These are phyloP conservation scores for Upupa epops DNA, from an alignment of 2,113 vertebrate species.

Conservation along the genomic window DNA sequence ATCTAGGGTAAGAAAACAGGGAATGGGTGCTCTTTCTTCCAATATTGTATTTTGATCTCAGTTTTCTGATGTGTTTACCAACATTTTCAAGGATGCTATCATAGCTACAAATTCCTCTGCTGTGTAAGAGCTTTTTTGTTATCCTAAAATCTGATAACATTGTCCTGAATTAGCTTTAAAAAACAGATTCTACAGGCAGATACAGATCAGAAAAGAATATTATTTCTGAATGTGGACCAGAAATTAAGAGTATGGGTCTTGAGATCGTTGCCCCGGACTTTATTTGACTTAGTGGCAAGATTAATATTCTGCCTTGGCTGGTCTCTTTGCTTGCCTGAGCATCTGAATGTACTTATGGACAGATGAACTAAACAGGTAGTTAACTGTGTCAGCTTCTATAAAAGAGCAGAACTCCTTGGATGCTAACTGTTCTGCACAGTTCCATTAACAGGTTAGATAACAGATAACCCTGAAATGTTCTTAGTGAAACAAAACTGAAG, in stretches of 20 bases:
- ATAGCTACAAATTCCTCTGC: neutral
- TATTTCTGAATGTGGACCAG: conserved; percentile 12
- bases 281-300: conserved; percentile 22
- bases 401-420: neutral
- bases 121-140: neutral
- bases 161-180: conserved; percentile 7
- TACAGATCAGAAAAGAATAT: conserved; percentile 25
- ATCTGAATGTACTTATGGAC: neutral
- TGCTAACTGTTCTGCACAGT: neutral
- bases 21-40: neutral
- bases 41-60: neutral
- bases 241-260: conserved; percentile 26
- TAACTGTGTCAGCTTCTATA: conserved; percentile 18
- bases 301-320: conserved; percentile 5
- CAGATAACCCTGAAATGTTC: neutral
- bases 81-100: neutral
- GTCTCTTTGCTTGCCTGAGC: too few species aligned
- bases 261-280: neutral
- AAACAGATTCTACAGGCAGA: conserved; percentile 39
- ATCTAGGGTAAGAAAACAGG: neutral
- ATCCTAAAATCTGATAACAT: conserved; percentile 34
- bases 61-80: conserved; percentile 18
- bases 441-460: neutral
- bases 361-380: conserved; percentile 29
- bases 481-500: neutral